Conservation (phyloP, 2,113 vertebrate species). For the Lophochroa leadbeateri region DNA sequence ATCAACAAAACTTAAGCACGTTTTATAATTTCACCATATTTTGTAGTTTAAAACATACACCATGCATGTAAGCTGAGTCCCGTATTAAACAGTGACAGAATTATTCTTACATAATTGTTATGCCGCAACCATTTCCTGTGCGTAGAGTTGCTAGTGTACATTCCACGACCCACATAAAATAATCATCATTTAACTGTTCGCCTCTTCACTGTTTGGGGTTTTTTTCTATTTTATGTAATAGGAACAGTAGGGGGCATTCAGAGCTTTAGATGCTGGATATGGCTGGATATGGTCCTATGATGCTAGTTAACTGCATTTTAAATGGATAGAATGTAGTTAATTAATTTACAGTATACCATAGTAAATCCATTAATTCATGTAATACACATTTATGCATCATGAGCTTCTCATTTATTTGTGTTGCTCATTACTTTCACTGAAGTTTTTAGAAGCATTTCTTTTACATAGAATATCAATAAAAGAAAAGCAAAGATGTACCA, state of each 20-base stretch:
- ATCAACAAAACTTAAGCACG: background rate
- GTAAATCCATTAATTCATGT: background rate
- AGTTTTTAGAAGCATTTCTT: background rate
- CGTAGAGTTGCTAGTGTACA: background rate
- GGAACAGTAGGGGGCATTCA: slow-evolving; percentile 77
- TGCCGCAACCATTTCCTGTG: background rate
- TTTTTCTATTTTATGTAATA: slow-evolving; percentile 64
- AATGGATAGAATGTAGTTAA: background rate
- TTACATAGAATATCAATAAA: background rate
- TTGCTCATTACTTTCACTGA: background rate
- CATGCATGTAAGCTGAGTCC: background rate
- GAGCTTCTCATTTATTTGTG: background rate
- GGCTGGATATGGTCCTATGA: background rate
- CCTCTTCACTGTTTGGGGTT: slow-evolving; percentile 9
- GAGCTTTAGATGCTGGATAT: slow-evolving; percentile 65
- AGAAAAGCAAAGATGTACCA: background rate
- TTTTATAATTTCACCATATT: background rate
- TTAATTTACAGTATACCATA: background rate
- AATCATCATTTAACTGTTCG: slow-evolving; percentile 32
- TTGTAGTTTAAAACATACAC: background rate
- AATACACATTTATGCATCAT: background rate
- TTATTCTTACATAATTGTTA: background rate
- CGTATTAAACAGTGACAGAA: background rate
- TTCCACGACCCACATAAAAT: background rate
- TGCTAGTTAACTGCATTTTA: slow-evolving; percentile 11